Base-by-base conservation (phyloP, 2,113 vertebrate genomes). In the Lepus europaeus region DNA sequence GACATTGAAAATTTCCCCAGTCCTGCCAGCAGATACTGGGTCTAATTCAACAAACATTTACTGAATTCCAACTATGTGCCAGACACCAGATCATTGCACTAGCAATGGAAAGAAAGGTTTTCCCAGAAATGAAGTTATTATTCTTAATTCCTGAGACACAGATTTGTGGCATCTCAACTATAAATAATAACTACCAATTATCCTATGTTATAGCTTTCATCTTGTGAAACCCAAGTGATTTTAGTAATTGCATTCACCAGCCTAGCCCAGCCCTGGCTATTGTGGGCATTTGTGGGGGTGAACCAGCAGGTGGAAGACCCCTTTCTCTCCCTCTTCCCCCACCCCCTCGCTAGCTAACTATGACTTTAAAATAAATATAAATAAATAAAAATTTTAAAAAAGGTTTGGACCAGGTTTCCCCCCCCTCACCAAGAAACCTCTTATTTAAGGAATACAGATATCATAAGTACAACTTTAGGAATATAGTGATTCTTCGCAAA, bases 71-170 rank as follows among this genome's bases (percentile, higher is more conserved):
- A 33, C 29, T 72, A 85, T 0, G 36, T 81, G 51, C 25, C 31
- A 82, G 39, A 74, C 36, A 79, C 29, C 5, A 86, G 33, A 14
- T 80, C 20, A 53, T 63, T 11, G 25, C 12, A n/a, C 11, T 53
- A 69, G 84, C 19, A 82, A 70, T 2, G 27, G 59, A 53, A 79
- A 80, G 20, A n/a, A 2, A 69, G 49, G 5, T 73, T 61, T 78
- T 29, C 25, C 19, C 12, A 33, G 45, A 89, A 86, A 78, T 25
- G 56, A 33, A 63, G 22, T 33, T 49, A 16, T 64, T 17, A 20
- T 89, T 12, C 77, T 87, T 74, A 51, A 94, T 87, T 83, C 39
- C 81, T 92, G 51, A 53, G 77, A 91, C 16, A 76, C 10, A 64
- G 33, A 6, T 82, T 89, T 90, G 49, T 78, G 72, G n/a, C 73